A percentile compares a stretch with the other conserved stretches of the same genome.
Evolutionary conservation across 2,888 invertebrate species (phyloP).

Genomic region (Macrophya annulata): DNA sequence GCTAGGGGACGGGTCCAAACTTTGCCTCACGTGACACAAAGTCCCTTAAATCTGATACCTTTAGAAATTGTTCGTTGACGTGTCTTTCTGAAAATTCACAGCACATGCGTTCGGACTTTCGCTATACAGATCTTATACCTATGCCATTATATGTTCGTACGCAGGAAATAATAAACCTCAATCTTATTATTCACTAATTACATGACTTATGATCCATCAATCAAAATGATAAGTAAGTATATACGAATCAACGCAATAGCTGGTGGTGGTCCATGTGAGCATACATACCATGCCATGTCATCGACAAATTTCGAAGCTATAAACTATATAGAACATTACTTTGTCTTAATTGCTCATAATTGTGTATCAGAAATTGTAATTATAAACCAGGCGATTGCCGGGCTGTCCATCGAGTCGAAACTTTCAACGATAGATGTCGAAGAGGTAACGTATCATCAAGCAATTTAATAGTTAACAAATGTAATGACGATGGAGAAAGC

Average conservation of each 20-base stretch:
- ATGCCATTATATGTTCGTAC: neutral
- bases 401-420: slow-evolving; percentile 25
- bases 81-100: slow-evolving; percentile 9
- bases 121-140: neutral
- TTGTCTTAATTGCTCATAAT: slow-evolving; percentile 18
- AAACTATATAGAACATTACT: slow-evolving; percentile 11
- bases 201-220: neutral
- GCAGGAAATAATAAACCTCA: neutral
- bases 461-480: slow-evolving; percentile 8
- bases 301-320: slow-evolving; percentile 26
- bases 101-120: neutral
- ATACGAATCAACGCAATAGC: neutral
- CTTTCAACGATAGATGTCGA: neutral
- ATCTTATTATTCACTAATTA: slow-evolving; percentile 25
- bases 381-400: neutral
- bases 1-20: neutral
- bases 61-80: slow-evolving; percentile 36
- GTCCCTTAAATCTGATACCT: slow-evolving; percentile 28
- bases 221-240: too few relatives aligned
- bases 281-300: neutral
- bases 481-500: neutral
- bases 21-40: slow-evolving; percentile 19
- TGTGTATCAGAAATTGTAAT: slow-evolving; percentile 27
- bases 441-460: slow-evolving; percentile 35
- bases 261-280: neutral